A percentile compares a stretch with the other conserved stretches of the same genome.
These are phyloP conservation scores for Cynocephalus volans DNA, from an alignment of 2,113 vertebrate genomes.

Conservation along the genomic window DNA sequence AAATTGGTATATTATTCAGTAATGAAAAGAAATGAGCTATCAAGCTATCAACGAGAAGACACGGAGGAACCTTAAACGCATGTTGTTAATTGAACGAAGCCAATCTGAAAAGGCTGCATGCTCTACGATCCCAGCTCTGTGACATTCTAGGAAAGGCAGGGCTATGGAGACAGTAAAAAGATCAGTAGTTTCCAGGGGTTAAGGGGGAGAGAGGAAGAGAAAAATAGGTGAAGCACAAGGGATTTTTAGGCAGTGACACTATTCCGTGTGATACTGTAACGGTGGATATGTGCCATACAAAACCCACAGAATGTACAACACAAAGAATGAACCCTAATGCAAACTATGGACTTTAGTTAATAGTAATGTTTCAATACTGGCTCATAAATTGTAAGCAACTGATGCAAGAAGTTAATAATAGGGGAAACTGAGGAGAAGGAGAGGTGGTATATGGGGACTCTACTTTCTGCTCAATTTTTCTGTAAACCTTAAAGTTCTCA, in stretches of 20 bases:
- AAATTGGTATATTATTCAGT: not conserved
- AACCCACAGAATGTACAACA: not conserved
- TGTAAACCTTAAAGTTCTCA: not conserved
- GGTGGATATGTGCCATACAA: not conserved
- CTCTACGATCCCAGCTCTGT: not conserved
- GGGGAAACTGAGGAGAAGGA: not conserved
- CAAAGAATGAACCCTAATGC: not conserved
- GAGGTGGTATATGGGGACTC: not conserved
- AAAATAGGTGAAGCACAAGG: not conserved
- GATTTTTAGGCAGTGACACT: not conserved
- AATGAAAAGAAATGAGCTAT: not conserved
- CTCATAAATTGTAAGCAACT: not conserved
- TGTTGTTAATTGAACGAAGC: not conserved
- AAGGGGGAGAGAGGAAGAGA: not conserved
- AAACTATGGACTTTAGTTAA: not conserved
- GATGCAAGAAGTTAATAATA: not conserved
- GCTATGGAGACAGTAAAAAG: not conserved
- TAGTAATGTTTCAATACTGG: not conserved
- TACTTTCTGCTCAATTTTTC: not conserved
- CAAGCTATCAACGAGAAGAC: not conserved
- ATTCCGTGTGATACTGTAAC: not conserved
- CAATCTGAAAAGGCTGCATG: not conserved
- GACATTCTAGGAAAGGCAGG: constrained; percentile 7
- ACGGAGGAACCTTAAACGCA: not conserved
- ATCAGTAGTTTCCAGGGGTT: too few relatives aligned